Evolutionary conservation across 2,797 vertebrate species (phyloP).

Genomic region (Sphaeramia orbicularis): DNA sequence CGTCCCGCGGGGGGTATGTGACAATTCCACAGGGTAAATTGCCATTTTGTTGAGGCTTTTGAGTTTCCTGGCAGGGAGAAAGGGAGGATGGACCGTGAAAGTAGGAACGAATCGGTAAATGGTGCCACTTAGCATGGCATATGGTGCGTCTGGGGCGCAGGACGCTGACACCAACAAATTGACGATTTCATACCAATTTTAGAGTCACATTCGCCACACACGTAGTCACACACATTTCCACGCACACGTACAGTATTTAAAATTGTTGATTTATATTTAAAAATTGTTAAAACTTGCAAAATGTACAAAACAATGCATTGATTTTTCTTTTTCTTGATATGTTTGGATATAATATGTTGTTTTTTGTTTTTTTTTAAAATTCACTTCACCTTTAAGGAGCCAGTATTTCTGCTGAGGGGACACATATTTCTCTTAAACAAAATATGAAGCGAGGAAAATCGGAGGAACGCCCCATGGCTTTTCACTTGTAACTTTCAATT

Average conservation of each 20-base stretch:
- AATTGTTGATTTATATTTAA: neutral
- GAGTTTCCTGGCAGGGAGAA: slow-evolving; percentile 74
- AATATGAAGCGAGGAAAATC: slow-evolving; percentile 86
- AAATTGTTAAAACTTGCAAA: too few relatives aligned
- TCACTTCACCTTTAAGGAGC: slow-evolving; percentile 15
- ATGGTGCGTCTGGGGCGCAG: slow-evolving; percentile 72
- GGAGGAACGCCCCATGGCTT: slow-evolving; percentile 80
- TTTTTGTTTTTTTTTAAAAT: neutral
- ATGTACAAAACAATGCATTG: neutral
- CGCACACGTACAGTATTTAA: neutral
- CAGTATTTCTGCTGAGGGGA: slow-evolving; percentile 49
- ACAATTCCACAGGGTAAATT: slow-evolving; percentile 78
- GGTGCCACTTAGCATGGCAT: slow-evolving; percentile 73
- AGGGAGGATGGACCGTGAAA: slow-evolving; percentile 87
- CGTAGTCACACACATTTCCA: slow-evolving; percentile 41
- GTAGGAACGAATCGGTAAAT: slow-evolving; percentile 86
- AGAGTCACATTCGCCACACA: slow-evolving; percentile 79
- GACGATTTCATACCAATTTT: slow-evolving; percentile 88
- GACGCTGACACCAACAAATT: slow-evolving; percentile 85
- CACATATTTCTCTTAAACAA: slow-evolving; percentile 68
- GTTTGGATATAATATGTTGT: too few relatives aligned
- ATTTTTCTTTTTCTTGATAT: neutral
- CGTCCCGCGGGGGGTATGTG: slow-evolving; percentile 70
- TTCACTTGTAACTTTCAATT: slow-evolving; percentile 79
- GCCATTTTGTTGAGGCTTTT: slow-evolving; percentile 82